Conservation (phyloP, 2,113 vertebrate genomes). For the Manacus vitellinus region DNA sequence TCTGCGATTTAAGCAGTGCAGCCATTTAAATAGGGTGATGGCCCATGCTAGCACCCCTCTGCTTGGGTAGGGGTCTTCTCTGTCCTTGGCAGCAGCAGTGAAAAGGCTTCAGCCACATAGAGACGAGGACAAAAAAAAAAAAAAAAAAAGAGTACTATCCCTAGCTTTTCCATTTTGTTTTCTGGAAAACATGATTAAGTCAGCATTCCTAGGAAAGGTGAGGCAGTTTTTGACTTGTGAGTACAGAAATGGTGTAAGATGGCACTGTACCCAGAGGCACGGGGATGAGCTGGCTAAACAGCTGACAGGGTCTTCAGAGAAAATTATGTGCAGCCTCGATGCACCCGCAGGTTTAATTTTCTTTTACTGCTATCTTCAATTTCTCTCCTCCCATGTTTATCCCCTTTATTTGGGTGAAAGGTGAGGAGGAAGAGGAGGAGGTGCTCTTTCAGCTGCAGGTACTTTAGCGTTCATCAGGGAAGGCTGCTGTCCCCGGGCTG, state of each 20-base stretch:
- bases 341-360: neutral
- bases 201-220: neutral
- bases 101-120: too few species aligned
- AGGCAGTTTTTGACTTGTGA: neutral
- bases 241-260: neutral
- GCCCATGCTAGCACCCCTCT: neutral
- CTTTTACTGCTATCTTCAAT: neutral
- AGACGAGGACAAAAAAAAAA: neutral
- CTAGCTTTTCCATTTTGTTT: neutral
- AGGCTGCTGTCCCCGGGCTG: too few species aligned
- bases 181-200: neutral
- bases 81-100: neutral
- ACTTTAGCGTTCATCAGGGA: neutral
- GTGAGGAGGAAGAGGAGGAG: neutral
- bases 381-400: neutral
- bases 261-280: accelerated
- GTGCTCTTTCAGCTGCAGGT: neutral
- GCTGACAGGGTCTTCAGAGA: neutral
- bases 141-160: too few species aligned
- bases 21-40: neutral
- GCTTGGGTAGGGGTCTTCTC: neutral
- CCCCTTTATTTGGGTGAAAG: neutral
- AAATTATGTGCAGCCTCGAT: accelerated
- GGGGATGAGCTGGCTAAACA: neutral
- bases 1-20: accelerated